These are phyloP conservation scores for Drosophila algonquin DNA, from an alignment of 2,888 invertebrate species.

Conservation along the genomic window DNA sequence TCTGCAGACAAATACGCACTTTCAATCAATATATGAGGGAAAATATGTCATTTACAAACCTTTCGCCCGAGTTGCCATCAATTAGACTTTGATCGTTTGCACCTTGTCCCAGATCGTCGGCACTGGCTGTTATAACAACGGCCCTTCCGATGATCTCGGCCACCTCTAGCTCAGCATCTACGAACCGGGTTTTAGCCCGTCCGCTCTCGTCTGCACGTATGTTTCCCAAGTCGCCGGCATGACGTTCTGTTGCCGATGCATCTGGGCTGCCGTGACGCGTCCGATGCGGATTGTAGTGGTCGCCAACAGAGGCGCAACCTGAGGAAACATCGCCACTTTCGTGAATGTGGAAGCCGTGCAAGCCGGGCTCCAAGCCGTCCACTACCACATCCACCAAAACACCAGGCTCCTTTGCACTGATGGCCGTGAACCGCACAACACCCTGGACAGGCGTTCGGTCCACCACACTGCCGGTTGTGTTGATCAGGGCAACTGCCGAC, in stretches of 20 bases:
- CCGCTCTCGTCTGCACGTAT: slow-evolving; percentile 87
- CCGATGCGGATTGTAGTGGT: slow-evolving; percentile 86
- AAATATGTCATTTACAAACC: slow-evolving; percentile 82
- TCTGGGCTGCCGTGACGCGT: slow-evolving; percentile 85
- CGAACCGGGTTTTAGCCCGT: slow-evolving; percentile 87
- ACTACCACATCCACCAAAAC: slow-evolving; percentile 93
- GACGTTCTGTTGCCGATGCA: slow-evolving; percentile 84
- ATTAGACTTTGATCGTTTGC: slow-evolving; percentile 84
- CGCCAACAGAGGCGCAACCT: slow-evolving; percentile 86
- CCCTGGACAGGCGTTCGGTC: slow-evolving; percentile 86
- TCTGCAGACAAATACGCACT: slow-evolving; percentile 83
- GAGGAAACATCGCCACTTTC: slow-evolving; percentile 90
- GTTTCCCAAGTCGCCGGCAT: slow-evolving; percentile 88
- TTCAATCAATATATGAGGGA: background rate
- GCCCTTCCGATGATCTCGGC: slow-evolving; percentile 91
- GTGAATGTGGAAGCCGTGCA: slow-evolving; percentile 85
- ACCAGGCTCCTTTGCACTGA: slow-evolving; percentile 81
- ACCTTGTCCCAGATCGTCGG: slow-evolving; percentile 87
- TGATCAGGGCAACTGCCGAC: slow-evolving; percentile 91
- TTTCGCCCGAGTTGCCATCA: slow-evolving; percentile 87
- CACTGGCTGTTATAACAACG: slow-evolving; percentile 88
- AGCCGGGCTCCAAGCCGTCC: slow-evolving; percentile 89
- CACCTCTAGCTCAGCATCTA: slow-evolving; percentile 87
- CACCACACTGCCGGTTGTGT: slow-evolving; percentile 79
- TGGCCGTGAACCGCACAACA: slow-evolving; percentile 89